Conservation (phyloP, 2,888 invertebrate genomes). For the Drosophila cognata region DNA sequence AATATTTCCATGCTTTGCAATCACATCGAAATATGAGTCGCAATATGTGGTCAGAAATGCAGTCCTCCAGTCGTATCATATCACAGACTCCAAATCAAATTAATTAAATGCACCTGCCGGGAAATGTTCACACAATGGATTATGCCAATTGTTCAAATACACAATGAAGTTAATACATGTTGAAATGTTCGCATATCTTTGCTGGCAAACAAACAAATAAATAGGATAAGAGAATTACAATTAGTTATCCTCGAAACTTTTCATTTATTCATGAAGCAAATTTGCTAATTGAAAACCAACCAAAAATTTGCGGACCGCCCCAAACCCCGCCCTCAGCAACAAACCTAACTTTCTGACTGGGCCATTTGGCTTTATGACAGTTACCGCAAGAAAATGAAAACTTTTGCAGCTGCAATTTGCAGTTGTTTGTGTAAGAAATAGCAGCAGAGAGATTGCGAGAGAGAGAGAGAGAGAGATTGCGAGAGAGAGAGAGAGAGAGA, state of each 20-base stretch:
- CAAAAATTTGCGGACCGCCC: constrained; percentile 28
- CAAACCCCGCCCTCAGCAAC: background rate
- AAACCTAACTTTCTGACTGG: constrained; percentile 17
- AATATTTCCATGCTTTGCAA: no score
- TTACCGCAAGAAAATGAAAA: constrained; percentile 52
- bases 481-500: background rate
- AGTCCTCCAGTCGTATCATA: no score
- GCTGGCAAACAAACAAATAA: constrained; percentile 4
- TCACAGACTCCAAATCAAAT: no score
- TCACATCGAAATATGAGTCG: background rate
- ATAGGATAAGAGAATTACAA: background rate
- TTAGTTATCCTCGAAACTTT: constrained; percentile 19
- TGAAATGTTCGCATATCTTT: background rate
- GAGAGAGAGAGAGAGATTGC: background rate
- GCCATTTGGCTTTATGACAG: constrained; percentile 59
- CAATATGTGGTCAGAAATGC: no score
- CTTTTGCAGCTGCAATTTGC: constrained; percentile 67
- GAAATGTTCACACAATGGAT: no score
- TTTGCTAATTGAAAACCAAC: constrained; percentile 55
- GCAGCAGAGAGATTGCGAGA: background rate
- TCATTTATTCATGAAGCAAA: constrained; percentile 36
- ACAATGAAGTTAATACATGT: background rate
- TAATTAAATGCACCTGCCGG: no score
- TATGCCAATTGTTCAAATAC: no score
- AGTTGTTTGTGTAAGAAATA: constrained; percentile 29